Base-by-base conservation (phyloP, 2,888 invertebrate species). In the Glaucopsyche alexis region DNA sequence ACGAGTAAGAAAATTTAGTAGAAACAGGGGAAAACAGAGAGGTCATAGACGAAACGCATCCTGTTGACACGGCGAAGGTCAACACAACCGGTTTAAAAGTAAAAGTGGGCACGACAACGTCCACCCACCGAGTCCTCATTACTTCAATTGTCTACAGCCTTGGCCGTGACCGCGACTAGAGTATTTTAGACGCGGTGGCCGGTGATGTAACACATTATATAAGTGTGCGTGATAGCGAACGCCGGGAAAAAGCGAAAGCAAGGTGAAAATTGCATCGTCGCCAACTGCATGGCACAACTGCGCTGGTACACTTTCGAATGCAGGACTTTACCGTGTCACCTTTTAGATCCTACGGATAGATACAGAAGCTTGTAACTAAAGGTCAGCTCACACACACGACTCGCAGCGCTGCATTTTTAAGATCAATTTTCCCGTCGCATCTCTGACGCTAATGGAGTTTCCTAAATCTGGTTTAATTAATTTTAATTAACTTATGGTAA, bases 61-160 rank as follows among this genome's bases (percentile, higher is more conserved):
- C 71, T 77, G 81, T 78, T 81, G 79, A 79, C 80, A 81, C 75
- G 75, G 71, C 84, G 84, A 87, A 90, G 90, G 88, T 89, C 86
- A 85, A 80, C 77, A 73, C 74, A 78, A 90, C 91, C 90, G 87
- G 90, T 91, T 90, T 85, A 87, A 90, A 90, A 92, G 92, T 91
- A 90, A 93, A 91, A 91, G 91, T 90, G 85, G 85, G 82, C 85
- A 82, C 79, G 81, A 80, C 83, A 82, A 79, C 87, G 88, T 90
- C 91, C 89, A 90, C 90, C 91, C 90, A 90, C 90, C 87, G 87
- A 91, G 90, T 90, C 90, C 90, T 91, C 90, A 91, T 90, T 90
- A 87, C 89, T 83, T 80, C 81, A 81, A 79, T 84, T 83, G 86
- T 84, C 86, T 90, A 84, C 87, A 91, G 90, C 92, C 92, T 93